A percentile compares a stretch with the other conserved stretches of the same genome.
These are phyloP conservation scores for Sylvietta virens DNA, from an alignment of 2,113 vertebrate species.

Conservation along the genomic window DNA sequence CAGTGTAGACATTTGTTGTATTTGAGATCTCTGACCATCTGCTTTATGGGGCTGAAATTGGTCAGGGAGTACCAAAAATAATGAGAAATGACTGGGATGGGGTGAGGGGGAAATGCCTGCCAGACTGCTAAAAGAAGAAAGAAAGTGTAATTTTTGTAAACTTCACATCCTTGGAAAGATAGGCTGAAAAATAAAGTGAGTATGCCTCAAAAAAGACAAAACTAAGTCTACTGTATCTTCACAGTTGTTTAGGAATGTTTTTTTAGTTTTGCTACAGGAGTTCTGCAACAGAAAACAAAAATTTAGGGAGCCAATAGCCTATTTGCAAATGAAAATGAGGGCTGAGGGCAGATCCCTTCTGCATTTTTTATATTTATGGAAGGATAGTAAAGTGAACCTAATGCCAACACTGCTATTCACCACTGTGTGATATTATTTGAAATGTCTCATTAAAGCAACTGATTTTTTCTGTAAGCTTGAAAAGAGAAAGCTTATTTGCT, in stretches of 20 bases:
- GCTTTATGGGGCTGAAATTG: not conserved
- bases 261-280: not conserved
- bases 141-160: not conserved
- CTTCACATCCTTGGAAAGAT: not conserved
- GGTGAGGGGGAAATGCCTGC: not conserved
- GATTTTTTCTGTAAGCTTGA: slow-evolving; percentile 8
- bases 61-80: not conserved
- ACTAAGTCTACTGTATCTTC: not conserved
- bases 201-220: not conserved
- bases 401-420: not conserved
- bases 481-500: not conserved
- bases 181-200: not conserved
- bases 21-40: not conserved
- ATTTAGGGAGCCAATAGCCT: not conserved
- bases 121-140: not conserved
- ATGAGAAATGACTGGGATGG: not conserved
- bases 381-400: not conserved
- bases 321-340: not conserved
- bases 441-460: slow-evolving; percentile 23
- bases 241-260: not conserved
- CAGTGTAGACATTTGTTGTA: not conserved
- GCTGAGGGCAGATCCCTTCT: not conserved
- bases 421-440: slow-evolving; percentile 6
- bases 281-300: not conserved
- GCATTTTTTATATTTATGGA: not conserved